Evolutionary conservation across 2,797 vertebrate genomes (phyloP).

Genomic region (Sarcoramphus papa): DNA sequence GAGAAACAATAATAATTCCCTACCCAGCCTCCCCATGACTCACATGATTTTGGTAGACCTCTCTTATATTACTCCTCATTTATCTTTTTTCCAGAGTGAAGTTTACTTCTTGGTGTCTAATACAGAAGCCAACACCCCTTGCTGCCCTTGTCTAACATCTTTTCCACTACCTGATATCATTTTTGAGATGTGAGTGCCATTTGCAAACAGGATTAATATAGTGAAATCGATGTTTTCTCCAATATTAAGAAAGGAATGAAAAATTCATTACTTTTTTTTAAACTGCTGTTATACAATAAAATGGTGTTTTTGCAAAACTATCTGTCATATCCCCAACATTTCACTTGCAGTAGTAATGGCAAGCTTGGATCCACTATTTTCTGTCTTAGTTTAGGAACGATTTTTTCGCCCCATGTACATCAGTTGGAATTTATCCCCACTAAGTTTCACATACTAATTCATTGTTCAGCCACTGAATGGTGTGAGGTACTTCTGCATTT

Average conservation of each 20-base stretch:
- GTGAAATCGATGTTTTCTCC: not conserved
- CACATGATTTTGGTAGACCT: not conserved
- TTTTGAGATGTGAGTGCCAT: not conserved
- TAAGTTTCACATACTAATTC: not conserved
- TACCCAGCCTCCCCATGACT: not conserved
- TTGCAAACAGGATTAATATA: not conserved
- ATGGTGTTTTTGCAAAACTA: not conserved
- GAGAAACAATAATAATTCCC: not conserved
- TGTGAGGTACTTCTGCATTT: not conserved
- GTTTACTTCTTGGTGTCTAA: not conserved
- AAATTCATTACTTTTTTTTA: not conserved
- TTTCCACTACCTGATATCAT: not conserved
- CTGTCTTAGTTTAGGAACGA: not conserved
- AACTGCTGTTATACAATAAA: not conserved
- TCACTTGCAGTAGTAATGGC: not conserved
- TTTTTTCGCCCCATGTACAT: not conserved
- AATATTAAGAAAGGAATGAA: not conserved
- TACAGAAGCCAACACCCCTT: not conserved
- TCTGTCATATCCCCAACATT: not conserved
- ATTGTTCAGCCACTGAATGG: not conserved
- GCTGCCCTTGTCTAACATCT: not conserved
- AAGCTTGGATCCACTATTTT: not conserved
- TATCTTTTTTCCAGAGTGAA: not conserved
- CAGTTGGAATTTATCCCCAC: not conserved
- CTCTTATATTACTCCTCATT: not conserved